Conservation (phyloP, 2,888 invertebrate genomes). For the Melanostoma mellinum region DNA sequence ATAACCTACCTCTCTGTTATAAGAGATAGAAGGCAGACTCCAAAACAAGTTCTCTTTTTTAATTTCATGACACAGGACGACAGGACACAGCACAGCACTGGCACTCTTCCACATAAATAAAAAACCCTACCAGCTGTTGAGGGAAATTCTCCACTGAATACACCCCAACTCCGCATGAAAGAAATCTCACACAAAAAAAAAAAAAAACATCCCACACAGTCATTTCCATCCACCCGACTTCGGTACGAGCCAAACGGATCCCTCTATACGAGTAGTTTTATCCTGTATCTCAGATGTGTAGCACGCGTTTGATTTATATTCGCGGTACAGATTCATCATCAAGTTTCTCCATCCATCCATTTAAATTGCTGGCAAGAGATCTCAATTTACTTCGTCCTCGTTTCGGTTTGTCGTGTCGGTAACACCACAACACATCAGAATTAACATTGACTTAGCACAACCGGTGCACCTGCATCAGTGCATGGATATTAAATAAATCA, state of each 20-base stretch:
- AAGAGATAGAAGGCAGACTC: slow-evolving; percentile 21
- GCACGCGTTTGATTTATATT: slow-evolving; percentile 78
- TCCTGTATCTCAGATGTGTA: slow-evolving; percentile 79
- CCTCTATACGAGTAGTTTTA: slow-evolving; percentile 76
- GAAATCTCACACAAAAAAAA: neutral
- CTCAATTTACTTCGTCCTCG: slow-evolving; percentile 14
- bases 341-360: slow-evolving; percentile 45
- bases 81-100: neutral
- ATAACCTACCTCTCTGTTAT: slow-evolving; percentile 38
- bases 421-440: slow-evolving; percentile 2
- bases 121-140: slow-evolving; percentile 43
- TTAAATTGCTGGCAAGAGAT: slow-evolving; percentile 42
- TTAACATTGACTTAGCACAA: slow-evolving; percentile 29
- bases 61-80: neutral
- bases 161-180: slow-evolving; percentile 6
- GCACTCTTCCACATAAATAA: neutral
- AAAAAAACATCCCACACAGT: slow-evolving; percentile 63
- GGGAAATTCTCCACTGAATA: slow-evolving; percentile 44
- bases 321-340: slow-evolving; percentile 64
- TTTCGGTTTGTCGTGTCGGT: slow-evolving; percentile 3
- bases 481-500: slow-evolving; percentile 25
- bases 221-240: slow-evolving; percentile 61
- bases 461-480: slow-evolving; percentile 37
- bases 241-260: slow-evolving; percentile 61
- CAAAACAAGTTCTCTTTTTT: slow-evolving; percentile 32